Evolutionary conservation across 2,113 vertebrate genomes (phyloP), one percentile per base, ranked within the genome.

Genomic region (Cyanistes caeruleus): DNA sequence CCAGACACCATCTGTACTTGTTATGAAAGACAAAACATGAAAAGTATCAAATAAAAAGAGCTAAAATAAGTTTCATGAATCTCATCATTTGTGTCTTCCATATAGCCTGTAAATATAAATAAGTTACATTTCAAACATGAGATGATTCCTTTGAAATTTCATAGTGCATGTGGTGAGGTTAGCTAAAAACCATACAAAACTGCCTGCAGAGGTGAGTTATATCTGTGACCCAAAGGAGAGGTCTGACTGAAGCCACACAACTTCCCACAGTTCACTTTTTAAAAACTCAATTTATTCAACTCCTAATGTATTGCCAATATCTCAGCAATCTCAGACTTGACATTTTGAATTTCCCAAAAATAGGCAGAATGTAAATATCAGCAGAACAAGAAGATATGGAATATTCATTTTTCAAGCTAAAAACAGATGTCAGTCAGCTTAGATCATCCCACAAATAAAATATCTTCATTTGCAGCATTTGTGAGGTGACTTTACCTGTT

Each of bases 401-500:
- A 90, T 92, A 87, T 84, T 90, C 73, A 87, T 83, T 96, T 86
- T 93, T 95, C 95, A 82, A 69, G 72, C 93, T 96, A 95, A 96
- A 98, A 97, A 87, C 85, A 96, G 72, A 94, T 97, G 96, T 97
- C 91, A 95, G 81, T 89, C 89, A 97, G 86, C 95, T 88, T 78
- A 97, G 79, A 82, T 87, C 37, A 75, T 24, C 81, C 93, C 80
- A 89, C 64, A 96, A 96, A 95, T 83, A 97, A 98, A 97, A 78
- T 89, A 98, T 96, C 96, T 97, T 94, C 87, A 95, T 90, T 97
- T 87, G 85, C 92, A 97, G 88, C 62, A 96, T 96, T 98, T 98
- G 95, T 97, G 97, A 98, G 96, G 95, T 1, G 16, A 96, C 96
- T 97, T 98, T 98, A 98, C 98, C 93, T 96, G 85, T 91, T 69